Percentiles rank a stretch among this genome's conserved stretches.
phyloP scores from a whole-genome alignment of 2,113 vertebrate species.

The Chaenocephalus aceratus region DNA sequence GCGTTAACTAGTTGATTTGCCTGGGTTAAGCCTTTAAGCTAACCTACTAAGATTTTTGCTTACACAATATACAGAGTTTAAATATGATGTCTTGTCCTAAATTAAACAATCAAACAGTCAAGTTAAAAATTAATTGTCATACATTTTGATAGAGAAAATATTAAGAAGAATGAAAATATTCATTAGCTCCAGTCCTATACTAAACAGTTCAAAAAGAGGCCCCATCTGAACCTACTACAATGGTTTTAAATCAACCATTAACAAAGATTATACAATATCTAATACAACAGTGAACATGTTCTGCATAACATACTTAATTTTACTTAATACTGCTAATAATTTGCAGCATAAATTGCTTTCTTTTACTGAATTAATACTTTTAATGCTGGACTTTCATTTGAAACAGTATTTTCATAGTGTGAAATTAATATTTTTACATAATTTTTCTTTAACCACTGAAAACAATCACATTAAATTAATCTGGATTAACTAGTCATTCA shows the following conservation, averaged over 20 bases:
- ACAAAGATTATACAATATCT: too few relatives aligned
- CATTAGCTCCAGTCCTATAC: not conserved
- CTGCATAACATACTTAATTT: too few relatives aligned
- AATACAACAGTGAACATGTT: too few relatives aligned
- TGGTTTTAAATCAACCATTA: too few relatives aligned
- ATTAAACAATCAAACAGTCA: not conserved
- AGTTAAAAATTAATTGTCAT: not conserved
- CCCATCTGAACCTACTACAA: too few relatives aligned
- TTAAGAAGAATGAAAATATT: not conserved
- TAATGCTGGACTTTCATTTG: not conserved
- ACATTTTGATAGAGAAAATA: not conserved
- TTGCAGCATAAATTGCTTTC: too few relatives aligned
- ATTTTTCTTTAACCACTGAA: not conserved
- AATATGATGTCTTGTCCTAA: not conserved
- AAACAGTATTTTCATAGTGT: not conserved
- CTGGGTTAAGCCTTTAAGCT: not conserved
- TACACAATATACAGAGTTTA: not conserved
- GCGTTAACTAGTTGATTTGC: not conserved
- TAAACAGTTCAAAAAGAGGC: not conserved
- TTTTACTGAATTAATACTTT: too few relatives aligned
- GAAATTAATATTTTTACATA: not conserved
- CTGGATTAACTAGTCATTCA: not conserved
- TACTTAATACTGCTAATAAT: too few relatives aligned
- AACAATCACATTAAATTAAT: not conserved
- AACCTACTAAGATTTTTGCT: not conserved